Evolutionary conservation across 1,140 invertebrate genomes (phyloP).

Genomic region (Bombyx mandarina): DNA sequence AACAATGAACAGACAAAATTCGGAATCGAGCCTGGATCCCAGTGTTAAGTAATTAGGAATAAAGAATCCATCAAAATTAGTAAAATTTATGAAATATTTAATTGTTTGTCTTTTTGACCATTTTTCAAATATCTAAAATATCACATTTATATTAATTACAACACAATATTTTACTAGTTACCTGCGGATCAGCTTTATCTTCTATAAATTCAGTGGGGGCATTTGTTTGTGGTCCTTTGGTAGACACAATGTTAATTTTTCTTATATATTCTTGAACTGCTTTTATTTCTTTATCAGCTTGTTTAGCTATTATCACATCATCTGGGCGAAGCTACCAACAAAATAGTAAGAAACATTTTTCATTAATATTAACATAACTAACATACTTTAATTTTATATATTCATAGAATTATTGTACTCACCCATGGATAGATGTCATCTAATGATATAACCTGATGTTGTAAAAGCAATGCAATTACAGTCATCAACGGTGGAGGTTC

Average conservation of each 20-base stretch:
- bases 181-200: constrained; percentile 73
- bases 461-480: constrained; percentile 90
- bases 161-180: constrained; percentile 12
- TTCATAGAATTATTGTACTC: constrained; percentile 41
- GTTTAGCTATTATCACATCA: constrained; percentile 85
- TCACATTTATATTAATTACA: too few species aligned
- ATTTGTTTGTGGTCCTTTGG: constrained; percentile 86
- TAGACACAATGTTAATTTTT: constrained; percentile 88
- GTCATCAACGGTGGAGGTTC: constrained; percentile 89
- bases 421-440: constrained; percentile 95
- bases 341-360: not conserved
- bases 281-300: constrained; percentile 86
- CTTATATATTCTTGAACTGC: constrained; percentile 90
- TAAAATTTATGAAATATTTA: too few species aligned
- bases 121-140: too few species aligned
- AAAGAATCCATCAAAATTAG: too few species aligned
- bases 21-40: not conserved
- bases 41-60: not conserved
- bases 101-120: too few species aligned
- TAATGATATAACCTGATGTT: constrained; percentile 87
- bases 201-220: constrained; percentile 80
- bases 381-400: not conserved
- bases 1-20: not conserved
- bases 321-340: constrained; percentile 82
- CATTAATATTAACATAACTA: not conserved